phyloP scores from a whole-genome alignment of 2,797 vertebrate genomes.

The Octomys mimax region DNA sequence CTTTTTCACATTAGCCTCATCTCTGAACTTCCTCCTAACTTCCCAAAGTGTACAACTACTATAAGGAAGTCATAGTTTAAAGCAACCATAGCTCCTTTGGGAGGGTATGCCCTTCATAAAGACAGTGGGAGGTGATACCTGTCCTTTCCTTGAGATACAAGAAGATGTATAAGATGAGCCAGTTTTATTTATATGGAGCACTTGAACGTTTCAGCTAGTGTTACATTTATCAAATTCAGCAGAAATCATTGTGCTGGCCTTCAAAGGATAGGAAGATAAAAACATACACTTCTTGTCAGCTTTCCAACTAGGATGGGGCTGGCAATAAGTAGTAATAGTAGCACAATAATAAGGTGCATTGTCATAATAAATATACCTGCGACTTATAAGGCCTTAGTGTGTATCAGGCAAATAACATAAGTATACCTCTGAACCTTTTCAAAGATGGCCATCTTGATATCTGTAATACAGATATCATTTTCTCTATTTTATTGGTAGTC shows the following conservation, averaged over 20 bases:
- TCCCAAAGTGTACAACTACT: neutral
- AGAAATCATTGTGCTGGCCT: neutral
- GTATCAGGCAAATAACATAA: neutral
- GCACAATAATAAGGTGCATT: neutral
- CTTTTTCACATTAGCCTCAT: neutral
- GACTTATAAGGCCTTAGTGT: neutral
- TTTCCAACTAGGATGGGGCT: neutral
- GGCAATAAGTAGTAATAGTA: neutral
- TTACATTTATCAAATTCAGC: neutral
- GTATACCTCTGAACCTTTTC: neutral
- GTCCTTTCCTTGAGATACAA: neutral
- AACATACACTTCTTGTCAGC: neutral
- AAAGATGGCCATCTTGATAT: neutral
- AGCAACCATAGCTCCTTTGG: constrained; percentile 23
- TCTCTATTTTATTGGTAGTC: constrained; percentile 1
- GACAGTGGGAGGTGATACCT: neutral
- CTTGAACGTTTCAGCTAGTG: constrained; percentile 1
- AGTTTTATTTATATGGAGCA: neutral
- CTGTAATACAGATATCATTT: neutral
- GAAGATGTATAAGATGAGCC: neutral
- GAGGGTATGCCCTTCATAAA: neutral
- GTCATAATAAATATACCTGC: neutral
- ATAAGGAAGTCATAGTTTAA: neutral
- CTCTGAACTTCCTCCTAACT: neutral
- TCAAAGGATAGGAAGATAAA: neutral